Conservation (phyloP, 2,797 vertebrate genomes). For the Cheirogaleus major region DNA sequence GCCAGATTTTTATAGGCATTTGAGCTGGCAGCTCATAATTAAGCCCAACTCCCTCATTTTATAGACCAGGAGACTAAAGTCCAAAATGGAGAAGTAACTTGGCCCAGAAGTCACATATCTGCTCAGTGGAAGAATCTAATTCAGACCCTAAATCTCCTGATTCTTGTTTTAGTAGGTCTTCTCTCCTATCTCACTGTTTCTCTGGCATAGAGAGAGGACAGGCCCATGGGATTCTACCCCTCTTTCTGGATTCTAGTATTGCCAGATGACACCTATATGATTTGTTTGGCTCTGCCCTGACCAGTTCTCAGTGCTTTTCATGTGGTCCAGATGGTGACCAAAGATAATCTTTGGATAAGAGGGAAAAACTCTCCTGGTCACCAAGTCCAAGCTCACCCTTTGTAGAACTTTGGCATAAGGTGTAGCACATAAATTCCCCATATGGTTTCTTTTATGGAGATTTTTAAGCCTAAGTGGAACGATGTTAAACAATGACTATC, state of each 20-base stretch:
- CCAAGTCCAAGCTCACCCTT: neutral
- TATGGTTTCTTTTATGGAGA: conserved; percentile 72
- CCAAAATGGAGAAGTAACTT: neutral
- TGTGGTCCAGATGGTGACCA: neutral
- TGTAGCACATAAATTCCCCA: conserved; percentile 37
- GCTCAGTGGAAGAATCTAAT: neutral
- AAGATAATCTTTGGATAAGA: neutral
- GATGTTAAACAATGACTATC: conserved; percentile 69
- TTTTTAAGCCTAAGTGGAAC: conserved; percentile 69
- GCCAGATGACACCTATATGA: neutral
- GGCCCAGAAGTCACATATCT: neutral
- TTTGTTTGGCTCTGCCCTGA: neutral
- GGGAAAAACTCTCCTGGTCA: neutral
- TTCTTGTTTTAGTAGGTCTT: neutral
- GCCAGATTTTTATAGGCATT: neutral
- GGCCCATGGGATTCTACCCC: neutral
- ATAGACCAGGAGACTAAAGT: neutral
- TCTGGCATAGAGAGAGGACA: neutral
- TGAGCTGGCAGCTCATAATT: neutral
- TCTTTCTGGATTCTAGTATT: neutral
- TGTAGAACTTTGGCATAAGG: conserved; percentile 37
- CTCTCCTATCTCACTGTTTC: neutral
- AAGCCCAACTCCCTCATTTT: neutral
- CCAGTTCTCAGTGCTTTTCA: neutral
- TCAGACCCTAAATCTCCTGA: neutral